phyloP scores from a whole-genome alignment of 92 coral and sea anemone species.

The Galaxea fascicularis region DNA sequence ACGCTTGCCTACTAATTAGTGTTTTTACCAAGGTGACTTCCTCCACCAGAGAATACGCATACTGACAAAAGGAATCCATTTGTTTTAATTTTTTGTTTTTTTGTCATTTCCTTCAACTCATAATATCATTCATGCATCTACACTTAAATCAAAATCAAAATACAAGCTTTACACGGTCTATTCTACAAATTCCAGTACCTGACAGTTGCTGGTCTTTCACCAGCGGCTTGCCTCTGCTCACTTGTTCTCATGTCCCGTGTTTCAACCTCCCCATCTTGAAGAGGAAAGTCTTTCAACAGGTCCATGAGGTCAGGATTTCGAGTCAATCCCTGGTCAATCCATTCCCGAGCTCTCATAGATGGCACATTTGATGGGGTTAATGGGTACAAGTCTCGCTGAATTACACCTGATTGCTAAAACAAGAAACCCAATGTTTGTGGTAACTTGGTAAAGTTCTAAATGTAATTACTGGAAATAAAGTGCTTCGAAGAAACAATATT shows the following conservation, averaged over 20 bases:
- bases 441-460: neutral
- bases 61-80: too few species aligned
- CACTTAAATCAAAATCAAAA: too few species aligned
- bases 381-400: conserved; percentile 94
- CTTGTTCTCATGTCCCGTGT: conserved; percentile 42
- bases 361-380: conserved; percentile 81
- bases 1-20: too few species aligned
- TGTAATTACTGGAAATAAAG: too few species aligned
- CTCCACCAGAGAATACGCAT: too few species aligned
- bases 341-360: conserved; percentile 88
- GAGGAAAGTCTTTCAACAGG: conserved; percentile 59
- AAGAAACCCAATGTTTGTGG: neutral
- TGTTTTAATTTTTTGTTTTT: too few species aligned
- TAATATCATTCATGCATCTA: too few species aligned
- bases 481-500: too few species aligned
- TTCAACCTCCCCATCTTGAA: conserved; percentile 46
- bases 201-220: conserved; percentile 5
- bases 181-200: conserved; percentile 9
- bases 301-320: conserved; percentile 78
- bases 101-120: too few species aligned
- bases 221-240: conserved; percentile 9
- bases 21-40: too few species aligned
- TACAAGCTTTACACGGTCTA: too few species aligned
- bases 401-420: conserved; percentile 72
- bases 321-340: conserved; percentile 81